Percentiles rank a stretch among this genome's conserved stretches.
These are phyloP conservation scores for Thymelicus acteon DNA, from an alignment of 2,888 invertebrate genomes.

Conservation along the genomic window DNA sequence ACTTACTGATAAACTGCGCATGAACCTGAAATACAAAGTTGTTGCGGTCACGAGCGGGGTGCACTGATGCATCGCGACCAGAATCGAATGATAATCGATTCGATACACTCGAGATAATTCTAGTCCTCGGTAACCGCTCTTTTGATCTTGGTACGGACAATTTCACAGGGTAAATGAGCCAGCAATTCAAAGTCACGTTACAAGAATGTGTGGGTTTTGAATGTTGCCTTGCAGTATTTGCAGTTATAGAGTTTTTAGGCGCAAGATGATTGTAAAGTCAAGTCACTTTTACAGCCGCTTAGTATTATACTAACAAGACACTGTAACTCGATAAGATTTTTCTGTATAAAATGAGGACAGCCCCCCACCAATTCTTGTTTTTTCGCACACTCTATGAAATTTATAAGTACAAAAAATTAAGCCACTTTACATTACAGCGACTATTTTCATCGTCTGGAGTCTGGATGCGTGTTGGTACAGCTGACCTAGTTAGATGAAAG, in stretches of 20 bases:
- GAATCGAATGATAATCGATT: slow-evolving; percentile 41
- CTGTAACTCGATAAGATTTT: too few species aligned
- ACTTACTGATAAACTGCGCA: not conserved
- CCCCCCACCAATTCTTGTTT: too few species aligned
- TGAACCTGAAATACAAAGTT: slow-evolving; percentile 5
- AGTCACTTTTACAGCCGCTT: too few species aligned
- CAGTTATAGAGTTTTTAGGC: not conserved
- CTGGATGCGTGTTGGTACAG: too few species aligned
- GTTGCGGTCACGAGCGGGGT: slow-evolving; percentile 35
- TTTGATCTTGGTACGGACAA: slow-evolving; percentile 36
- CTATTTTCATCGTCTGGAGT: too few species aligned
- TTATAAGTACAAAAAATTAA: too few species aligned
- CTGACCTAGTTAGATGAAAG: too few species aligned
- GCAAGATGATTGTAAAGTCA: not conserved
- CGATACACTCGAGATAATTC: slow-evolving; percentile 38
- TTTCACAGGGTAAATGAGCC: slow-evolving; percentile 35
- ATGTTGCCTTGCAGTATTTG: not conserved
- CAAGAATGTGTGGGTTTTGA: slow-evolving; percentile 1
- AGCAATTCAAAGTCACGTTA: slow-evolving; percentile 34
- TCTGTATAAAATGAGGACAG: too few species aligned
- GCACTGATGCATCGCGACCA: slow-evolving; percentile 29
- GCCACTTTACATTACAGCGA: too few species aligned
- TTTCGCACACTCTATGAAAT: too few species aligned
- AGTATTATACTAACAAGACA: too few species aligned
- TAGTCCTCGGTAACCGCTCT: slow-evolving; percentile 33